Evolutionary conservation across 2,888 invertebrate genomes (phyloP).

Genomic region (Pollenia angustigena): DNA sequence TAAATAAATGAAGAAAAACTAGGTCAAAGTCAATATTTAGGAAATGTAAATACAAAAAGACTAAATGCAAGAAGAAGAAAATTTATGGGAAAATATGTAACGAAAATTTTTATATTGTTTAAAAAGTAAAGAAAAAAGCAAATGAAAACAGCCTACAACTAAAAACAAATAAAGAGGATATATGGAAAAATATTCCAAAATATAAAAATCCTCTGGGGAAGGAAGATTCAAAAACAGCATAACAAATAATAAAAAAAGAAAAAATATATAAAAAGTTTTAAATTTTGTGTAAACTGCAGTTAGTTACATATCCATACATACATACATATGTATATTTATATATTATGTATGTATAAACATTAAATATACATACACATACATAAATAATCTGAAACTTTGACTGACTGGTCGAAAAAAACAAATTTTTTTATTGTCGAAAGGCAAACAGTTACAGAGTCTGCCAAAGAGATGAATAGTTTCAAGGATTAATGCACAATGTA

Average conservation of each 20-base stretch:
- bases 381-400: neutral
- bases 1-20: slow-evolving; percentile 66
- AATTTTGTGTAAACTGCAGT: neutral
- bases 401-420: slow-evolving; percentile 26
- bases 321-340: neutral
- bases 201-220: slow-evolving; percentile 10
- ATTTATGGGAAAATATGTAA: slow-evolving; percentile 25
- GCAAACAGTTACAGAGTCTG: slow-evolving; percentile 15
- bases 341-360: neutral
- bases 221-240: neutral
- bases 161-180: slow-evolving; percentile 34
- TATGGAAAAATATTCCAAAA: neutral
- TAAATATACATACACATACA: too few species aligned
- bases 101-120: slow-evolving; percentile 32
- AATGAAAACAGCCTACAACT: slow-evolving; percentile 45
- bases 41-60: slow-evolving; percentile 65
- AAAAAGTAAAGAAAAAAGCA: slow-evolving; percentile 3
- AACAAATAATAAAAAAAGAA: neutral
- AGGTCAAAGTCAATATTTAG: slow-evolving; percentile 74
- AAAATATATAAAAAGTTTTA: too few species aligned
- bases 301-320: neutral
- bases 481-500: slow-evolving; percentile 31
- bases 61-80: neutral
- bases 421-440: neutral
- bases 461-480: slow-evolving; percentile 39